Percentiles rank a stretch among this genome's conserved stretches.
phyloP scores from a whole-genome alignment of 2,888 invertebrate genomes.

The Dromius quadrimaculatus region DNA sequence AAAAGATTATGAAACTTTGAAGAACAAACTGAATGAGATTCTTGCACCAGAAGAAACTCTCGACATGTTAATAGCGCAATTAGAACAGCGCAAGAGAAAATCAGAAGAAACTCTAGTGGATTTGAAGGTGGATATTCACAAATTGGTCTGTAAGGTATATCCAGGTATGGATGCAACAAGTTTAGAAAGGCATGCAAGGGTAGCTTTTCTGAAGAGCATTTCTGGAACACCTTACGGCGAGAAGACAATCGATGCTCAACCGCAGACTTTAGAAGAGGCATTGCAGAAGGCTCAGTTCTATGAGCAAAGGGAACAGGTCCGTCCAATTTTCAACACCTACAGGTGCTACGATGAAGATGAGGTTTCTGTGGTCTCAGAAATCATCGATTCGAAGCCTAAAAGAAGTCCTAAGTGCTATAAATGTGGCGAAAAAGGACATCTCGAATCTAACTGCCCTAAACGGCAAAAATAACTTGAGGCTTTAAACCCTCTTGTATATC shows the following conservation, averaged over 20 bases:
- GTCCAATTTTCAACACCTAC: slow-evolving; percentile 11
- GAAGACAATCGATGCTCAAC: slow-evolving; percentile 45
- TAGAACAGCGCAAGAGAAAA: slow-evolving; percentile 36
- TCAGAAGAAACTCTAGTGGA: slow-evolving; percentile 39
- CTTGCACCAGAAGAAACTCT: slow-evolving; percentile 36
- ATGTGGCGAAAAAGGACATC: slow-evolving; percentile 41
- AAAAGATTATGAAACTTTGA: slow-evolving; percentile 37
- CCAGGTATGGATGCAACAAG: slow-evolving; percentile 41
- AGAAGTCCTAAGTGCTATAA: slow-evolving; percentile 45
- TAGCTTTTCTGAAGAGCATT: slow-evolving; percentile 41
- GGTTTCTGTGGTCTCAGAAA: slow-evolving; percentile 3
- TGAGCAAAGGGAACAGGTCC: slow-evolving; percentile 33
- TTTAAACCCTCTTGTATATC: not conserved
- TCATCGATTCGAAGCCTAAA: slow-evolving; percentile 19
- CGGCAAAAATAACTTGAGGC: slow-evolving; percentile 18
- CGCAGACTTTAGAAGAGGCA: slow-evolving; percentile 41
- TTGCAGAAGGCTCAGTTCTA: slow-evolving; percentile 42
- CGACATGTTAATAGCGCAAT: slow-evolving; percentile 36
- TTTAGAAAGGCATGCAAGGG: slow-evolving; percentile 39
- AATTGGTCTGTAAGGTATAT: slow-evolving; percentile 36
- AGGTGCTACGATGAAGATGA: slow-evolving; percentile 27
- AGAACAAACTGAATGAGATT: slow-evolving; percentile 38
- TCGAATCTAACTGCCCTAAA: slow-evolving; percentile 40
- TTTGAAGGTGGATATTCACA: slow-evolving; percentile 40
- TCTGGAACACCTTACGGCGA: slow-evolving; percentile 42